These are phyloP conservation scores for Noctilio leporinus DNA, from an alignment of 2,113 vertebrate species.

Conservation along the genomic window DNA sequence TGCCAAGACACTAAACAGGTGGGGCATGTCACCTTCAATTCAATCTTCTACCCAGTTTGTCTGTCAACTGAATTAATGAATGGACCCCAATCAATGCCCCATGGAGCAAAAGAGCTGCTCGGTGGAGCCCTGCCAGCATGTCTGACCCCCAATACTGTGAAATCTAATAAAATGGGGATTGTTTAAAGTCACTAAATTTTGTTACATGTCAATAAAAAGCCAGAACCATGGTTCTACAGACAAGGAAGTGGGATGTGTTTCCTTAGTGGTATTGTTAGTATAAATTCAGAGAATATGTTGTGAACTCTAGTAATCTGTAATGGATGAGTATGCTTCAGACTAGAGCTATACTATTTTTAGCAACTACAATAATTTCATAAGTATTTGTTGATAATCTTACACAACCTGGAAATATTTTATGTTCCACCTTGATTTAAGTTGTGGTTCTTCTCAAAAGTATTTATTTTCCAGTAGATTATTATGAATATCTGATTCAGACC, in stretches of 20 bases:
- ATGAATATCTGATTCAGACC: not conserved
- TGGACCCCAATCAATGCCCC: not conserved
- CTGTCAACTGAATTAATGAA: not conserved
- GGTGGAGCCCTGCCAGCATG: not conserved
- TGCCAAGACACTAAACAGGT: not conserved
- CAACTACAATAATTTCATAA: not conserved
- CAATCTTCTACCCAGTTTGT: not conserved
- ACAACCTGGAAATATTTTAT: not conserved
- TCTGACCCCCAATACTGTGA: not conserved
- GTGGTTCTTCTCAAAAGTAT: not conserved
- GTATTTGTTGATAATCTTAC: not conserved
- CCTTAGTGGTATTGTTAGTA: not conserved
- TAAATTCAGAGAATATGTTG: not conserved
- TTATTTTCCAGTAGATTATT: not conserved
- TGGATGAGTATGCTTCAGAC: not conserved
- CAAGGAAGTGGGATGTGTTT: not conserved
- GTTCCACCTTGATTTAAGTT: not conserved
- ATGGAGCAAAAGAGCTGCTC: not conserved
- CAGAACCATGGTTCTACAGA: not conserved
- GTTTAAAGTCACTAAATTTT: not conserved
- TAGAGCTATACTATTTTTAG: not conserved
- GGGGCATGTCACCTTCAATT: not conserved
- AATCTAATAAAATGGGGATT: not conserved
- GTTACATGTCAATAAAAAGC: not conserved
- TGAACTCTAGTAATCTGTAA: not conserved